Conservation (phyloP, 2,888 invertebrate species). For the Oxyteleia sp. region DNA sequence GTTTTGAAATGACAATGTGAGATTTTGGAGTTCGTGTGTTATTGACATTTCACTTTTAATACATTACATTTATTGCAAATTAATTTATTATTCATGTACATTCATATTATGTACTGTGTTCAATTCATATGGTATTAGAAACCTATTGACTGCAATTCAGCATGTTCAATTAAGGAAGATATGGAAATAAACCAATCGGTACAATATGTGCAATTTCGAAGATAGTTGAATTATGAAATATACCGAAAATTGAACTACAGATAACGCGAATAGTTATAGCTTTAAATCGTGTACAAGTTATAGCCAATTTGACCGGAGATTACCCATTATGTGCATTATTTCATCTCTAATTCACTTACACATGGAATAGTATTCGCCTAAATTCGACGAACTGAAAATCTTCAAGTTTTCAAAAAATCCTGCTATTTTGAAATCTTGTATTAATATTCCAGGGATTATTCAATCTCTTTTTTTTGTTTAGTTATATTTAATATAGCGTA, state of each 20-base stretch:
- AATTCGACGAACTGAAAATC: no score
- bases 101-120: no score
- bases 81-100: no score
- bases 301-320: slow-evolving; percentile 19
- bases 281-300: slow-evolving; percentile 18
- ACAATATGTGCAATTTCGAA: background rate
- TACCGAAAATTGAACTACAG: slow-evolving; percentile 5
- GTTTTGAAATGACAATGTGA: no score
- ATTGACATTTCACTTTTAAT: no score
- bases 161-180: background rate
- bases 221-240: slow-evolving; percentile 3
- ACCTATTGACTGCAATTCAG: background rate
- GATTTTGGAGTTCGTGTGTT: no score
- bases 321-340: slow-evolving; percentile 20
- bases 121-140: background rate
- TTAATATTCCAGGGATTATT: no score
- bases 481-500: no score
- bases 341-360: slow-evolving; percentile 24
- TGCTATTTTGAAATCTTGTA: no score
- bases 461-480: no score
- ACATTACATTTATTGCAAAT: background rate
- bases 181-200: background rate
- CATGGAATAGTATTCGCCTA: no score
- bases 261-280: slow-evolving; percentile 13
- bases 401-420: no score